These are phyloP conservation scores for Sycobia sp. DNA, from an alignment of 1,140 invertebrate genomes.

Conservation along the genomic window DNA sequence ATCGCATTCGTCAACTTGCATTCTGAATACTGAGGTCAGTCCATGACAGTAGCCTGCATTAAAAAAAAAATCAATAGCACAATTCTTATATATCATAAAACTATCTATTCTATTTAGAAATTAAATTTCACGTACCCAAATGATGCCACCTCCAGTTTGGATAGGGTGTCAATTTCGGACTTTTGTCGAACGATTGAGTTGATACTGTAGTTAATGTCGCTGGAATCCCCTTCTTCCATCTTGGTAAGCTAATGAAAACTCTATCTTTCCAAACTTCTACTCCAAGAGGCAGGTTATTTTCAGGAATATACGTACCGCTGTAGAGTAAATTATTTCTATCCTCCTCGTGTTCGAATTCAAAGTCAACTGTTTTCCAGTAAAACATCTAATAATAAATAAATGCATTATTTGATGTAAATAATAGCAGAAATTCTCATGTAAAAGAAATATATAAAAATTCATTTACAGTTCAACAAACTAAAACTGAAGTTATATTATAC, in stretches of 20 bases:
- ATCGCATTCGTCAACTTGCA: constrained; percentile 72
- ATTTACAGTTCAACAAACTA: too few species aligned
- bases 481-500: too few species aligned
- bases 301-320: constrained; percentile 67
- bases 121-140: constrained; percentile 58
- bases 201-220: constrained; percentile 70
- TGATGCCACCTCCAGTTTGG: constrained; percentile 76
- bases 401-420: too few species aligned
- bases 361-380: constrained; percentile 67
- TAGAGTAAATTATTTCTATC: constrained; percentile 60
- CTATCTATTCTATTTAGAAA: background rate
- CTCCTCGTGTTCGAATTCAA: constrained; percentile 60
- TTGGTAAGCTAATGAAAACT: constrained; percentile 74
- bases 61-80: constrained; percentile 8
- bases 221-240: constrained; percentile 81
- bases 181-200: constrained; percentile 61
- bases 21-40: constrained; percentile 78
- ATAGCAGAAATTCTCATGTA: too few species aligned
- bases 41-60: constrained; percentile 64
- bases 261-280: constrained; percentile 71
- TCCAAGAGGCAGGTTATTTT: constrained; percentile 76
- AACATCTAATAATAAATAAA: constrained; percentile 55
- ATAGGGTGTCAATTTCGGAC: constrained; percentile 72
- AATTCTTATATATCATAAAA: background rate
- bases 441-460: too few species aligned